Base-by-base conservation (phyloP, 2,888 invertebrate species). In the Agriotes lineatus region DNA sequence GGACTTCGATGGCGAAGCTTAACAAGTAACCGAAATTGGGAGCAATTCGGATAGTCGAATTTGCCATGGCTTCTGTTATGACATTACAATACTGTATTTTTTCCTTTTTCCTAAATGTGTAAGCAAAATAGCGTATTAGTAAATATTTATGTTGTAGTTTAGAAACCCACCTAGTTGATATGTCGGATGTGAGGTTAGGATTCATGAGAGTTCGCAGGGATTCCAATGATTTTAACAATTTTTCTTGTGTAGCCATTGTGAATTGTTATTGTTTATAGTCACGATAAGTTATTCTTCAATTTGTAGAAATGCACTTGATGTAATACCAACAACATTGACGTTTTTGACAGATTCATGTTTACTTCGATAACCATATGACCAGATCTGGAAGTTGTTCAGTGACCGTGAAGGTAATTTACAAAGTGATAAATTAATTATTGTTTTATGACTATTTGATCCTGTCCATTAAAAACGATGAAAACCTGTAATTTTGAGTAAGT, bases 1-100 rank as follows among this genome's bases (percentile, higher is more conserved):
- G 86, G 30, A 90, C 88, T 84, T 92, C 92, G 67, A 93, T 89
- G 1, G 92, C 89, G 76, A 89, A 88, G 71, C 91, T 90, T 48
- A 94, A 86, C 74, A 91, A 87, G 74, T 89, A 88, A 4, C 87
- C 85, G 79, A 90, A 90, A 79, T 90, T 90, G 44, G 87, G 82
- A 69, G 89, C 85, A 12, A 86, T 86, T 85, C 88, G 89, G 68
- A 89, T 86, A 66, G 85, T 86, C n/a, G 88, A 82, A 70, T 88
- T 87, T 77, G 89, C 89, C 75, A 94, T 89, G 74, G 90, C 90
- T 79, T 94, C 93, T 14, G 91, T 90, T 66, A 94, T 89, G 57
- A 89, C 86, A 76, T 90, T 87, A 80, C 93, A 94, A 81, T 91
- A 89, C 48, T 87, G 85, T 68, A 93, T 88, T 82, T 93, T 93